Base-by-base conservation (phyloP, 2,888 invertebrate species). In the Pheosia tremula region DNA sequence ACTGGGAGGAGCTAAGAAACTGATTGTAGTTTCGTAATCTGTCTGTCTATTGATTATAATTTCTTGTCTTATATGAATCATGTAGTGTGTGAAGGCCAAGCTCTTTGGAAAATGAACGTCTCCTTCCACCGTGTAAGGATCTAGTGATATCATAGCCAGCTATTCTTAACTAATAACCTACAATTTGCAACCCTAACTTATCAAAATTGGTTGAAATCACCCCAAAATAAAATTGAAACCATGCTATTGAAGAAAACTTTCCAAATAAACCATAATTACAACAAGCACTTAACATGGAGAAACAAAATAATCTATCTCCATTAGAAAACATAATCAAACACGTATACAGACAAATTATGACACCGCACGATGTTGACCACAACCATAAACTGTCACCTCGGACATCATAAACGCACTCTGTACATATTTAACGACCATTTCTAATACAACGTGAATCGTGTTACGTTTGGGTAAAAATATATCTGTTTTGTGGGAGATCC, bases 401-500 rank as follows among this genome's bases (percentile, higher is more conserved):
- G 55, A 45, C 64, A 62, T 61, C 61, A 68, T 74, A 72, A 75
- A 77, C 68, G 66, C 47, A 61, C 57, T 54, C 63, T 67, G 53
- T 61, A 61, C 64, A 71, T 66, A 59, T 66, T 71, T 77, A 62
- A 76, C 64, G 67, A 59, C 52, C 61, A 67, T 71, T 66, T 64
- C 57, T 66, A 73, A 75, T 71, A 47, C 24, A 64, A 59, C 61
- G 58, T 58, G 47, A 66, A 59, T 24, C 24, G 24, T 67, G 78
- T 79, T 78, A 75, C 69, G 68, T 66, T 60, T 56, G 59, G 57
- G 60, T 60, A 54, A 57, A 70, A 68, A 72, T 68, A 72, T 58
- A 52, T 64, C 50, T 57, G 24, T 64, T 72, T 39, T 64, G 53
- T 59, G 39, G 47, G 60, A 6, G 39, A 39, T 39, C 7, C 5